These are phyloP conservation scores for Hylia prasina DNA, from an alignment of 2,113 vertebrate genomes.

Conservation along the genomic window DNA sequence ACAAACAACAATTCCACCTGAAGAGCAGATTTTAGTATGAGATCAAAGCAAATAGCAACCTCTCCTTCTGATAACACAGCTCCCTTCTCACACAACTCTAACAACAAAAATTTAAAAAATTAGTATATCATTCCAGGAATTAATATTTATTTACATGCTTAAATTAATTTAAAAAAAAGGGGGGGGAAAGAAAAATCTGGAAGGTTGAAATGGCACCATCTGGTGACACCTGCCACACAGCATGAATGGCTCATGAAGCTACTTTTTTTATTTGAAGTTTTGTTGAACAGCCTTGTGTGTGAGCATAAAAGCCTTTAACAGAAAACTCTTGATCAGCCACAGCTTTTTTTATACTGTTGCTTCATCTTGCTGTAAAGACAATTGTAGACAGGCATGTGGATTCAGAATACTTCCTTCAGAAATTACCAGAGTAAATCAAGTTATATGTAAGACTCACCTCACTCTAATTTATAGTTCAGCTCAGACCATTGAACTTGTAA, in stretches of 20 bases:
- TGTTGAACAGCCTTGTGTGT: neutral
- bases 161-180: neutral
- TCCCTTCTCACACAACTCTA: neutral
- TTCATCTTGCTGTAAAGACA: conserved; percentile 1
- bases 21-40: neutral
- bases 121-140: neutral
- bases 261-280: neutral
- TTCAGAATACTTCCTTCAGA: conserved; percentile 42
- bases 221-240: conserved; percentile 10
- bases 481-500: conserved; percentile 69
- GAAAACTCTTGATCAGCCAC: neutral
- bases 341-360: neutral
- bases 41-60: neutral
- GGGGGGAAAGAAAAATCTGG: neutral
- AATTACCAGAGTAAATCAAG: conserved; percentile 55
- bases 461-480: conserved; percentile 69
- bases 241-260: neutral
- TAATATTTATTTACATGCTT: neutral
- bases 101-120: neutral
- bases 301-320: neutral
- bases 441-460: conserved; percentile 61
- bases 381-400: neutral
- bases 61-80: neutral
- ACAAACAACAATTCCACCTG: neutral
- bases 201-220: neutral